phyloP scores from a whole-genome alignment of 2,113 vertebrate genomes.

The Oophaga pumilio region DNA sequence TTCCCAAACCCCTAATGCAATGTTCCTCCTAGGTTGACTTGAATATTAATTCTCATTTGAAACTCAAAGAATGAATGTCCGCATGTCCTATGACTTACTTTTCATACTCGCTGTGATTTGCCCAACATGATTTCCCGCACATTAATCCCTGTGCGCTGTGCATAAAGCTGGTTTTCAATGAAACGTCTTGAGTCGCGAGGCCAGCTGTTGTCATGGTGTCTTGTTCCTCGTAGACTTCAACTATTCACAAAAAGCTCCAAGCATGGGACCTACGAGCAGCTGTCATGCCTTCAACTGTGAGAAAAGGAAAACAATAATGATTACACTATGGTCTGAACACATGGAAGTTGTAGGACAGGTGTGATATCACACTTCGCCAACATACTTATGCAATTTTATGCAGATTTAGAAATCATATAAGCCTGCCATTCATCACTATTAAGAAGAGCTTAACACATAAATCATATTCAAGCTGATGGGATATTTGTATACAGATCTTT shows the following conservation, averaged over 20 bases:
- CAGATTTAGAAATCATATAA: neutral
- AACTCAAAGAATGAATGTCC: neutral
- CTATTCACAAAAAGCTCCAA: constrained; percentile 51
- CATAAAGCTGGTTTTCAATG: constrained; percentile 83
- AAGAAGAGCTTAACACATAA: neutral
- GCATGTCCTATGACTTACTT: constrained; percentile 76
- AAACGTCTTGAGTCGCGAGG: constrained; percentile 89
- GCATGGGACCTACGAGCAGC: constrained; percentile 57
- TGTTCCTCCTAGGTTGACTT: neutral
- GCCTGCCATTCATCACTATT: neutral
- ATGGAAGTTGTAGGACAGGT: neutral
- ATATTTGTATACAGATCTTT: too few species aligned
- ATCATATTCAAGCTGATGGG: neutral
- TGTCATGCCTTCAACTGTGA: constrained; percentile 67
- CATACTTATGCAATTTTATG: constrained; percentile 15
- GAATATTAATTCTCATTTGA: neutral
- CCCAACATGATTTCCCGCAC: constrained; percentile 83
- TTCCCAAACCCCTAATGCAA: neutral
- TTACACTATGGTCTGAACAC: neutral
- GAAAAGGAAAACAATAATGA: constrained; percentile 46
- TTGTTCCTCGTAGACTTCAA: constrained; percentile 50
- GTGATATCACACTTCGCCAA: neutral
- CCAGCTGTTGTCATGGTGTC: constrained; percentile 89
- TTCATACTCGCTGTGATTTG: constrained; percentile 72
- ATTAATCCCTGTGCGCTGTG: constrained; percentile 83